Evolutionary conservation across 2,797 vertebrate genomes (phyloP).

Genomic region (Trichosurus vulpecula): DNA sequence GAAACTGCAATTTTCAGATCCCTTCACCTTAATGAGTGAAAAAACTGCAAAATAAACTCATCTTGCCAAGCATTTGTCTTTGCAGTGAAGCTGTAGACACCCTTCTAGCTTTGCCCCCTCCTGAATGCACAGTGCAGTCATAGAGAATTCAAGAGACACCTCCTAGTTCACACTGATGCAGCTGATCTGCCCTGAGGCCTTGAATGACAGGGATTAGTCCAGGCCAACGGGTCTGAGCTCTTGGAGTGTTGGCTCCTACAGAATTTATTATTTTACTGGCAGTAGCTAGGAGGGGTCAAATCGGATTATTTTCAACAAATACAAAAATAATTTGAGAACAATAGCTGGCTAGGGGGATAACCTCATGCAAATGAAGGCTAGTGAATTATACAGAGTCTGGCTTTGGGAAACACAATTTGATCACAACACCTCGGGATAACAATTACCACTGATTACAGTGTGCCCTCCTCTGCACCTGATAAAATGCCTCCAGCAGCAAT

Average conservation of each 20-base stretch:
- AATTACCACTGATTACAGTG: slow-evolving; percentile 53
- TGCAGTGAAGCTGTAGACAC: slow-evolving; percentile 10
- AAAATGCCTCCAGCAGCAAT: slow-evolving; percentile 12
- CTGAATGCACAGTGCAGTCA: slow-evolving; percentile 31
- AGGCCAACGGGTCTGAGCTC: slow-evolving; percentile 61
- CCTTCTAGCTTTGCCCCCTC: slow-evolving; percentile 33
- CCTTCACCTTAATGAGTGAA: not conserved
- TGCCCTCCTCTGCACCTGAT: slow-evolving; percentile 17
- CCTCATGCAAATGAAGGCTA: slow-evolving; percentile 65
- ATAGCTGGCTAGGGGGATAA: slow-evolving; percentile 70
- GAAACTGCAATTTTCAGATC: slow-evolving; percentile 20
- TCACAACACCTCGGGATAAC: slow-evolving; percentile 56
- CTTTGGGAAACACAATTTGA: slow-evolving; percentile 71
- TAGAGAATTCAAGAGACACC: slow-evolving; percentile 6
- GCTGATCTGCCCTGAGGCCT: slow-evolving; percentile 43
- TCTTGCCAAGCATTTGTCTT: slow-evolving; percentile 52
- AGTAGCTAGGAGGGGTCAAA: slow-evolving; percentile 75
- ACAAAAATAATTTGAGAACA: slow-evolving; percentile 77
- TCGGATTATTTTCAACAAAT: slow-evolving; percentile 76
- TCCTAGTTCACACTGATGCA: slow-evolving; percentile 56
- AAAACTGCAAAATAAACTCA: slow-evolving; percentile 57
- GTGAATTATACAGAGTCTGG: slow-evolving; percentile 68
- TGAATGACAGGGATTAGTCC: slow-evolving; percentile 73
- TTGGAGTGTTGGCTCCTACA: slow-evolving; percentile 63
- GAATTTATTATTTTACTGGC: slow-evolving; percentile 72